Evolutionary conservation across 2,113 vertebrate genomes (phyloP).

Genomic region (Hippopotamus amphibius): DNA sequence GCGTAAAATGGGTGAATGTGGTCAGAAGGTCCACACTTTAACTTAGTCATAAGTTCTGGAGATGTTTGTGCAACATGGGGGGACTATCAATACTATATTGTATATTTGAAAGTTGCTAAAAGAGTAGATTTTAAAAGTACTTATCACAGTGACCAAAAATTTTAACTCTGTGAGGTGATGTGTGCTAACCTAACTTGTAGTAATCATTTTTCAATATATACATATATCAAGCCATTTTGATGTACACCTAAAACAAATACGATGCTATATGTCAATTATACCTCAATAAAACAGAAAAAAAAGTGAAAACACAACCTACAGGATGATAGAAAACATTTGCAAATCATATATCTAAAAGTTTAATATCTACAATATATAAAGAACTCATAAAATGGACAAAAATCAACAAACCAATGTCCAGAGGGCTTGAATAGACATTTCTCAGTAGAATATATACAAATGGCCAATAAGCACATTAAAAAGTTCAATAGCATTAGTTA

Average conservation of each 20-base stretch:
- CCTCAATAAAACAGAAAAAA: background rate
- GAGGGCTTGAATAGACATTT: background rate
- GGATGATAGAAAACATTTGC: background rate
- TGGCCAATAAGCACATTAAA: background rate
- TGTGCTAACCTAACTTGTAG: background rate
- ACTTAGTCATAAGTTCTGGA: background rate
- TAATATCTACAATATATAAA: background rate
- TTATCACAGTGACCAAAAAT: background rate
- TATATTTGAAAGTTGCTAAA: background rate
- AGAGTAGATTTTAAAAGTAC: background rate
- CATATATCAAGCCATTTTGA: background rate
- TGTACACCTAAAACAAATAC: background rate
- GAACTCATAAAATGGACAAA: background rate
- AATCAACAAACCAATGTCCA: background rate
- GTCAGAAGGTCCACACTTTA: background rate
- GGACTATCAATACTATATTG: background rate
- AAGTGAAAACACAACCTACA: background rate
- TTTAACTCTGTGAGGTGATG: background rate
- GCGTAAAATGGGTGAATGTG: background rate
- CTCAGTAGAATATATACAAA: background rate
- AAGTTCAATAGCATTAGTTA: background rate
- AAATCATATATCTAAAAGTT: background rate
- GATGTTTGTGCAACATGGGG: background rate
- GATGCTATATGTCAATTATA: background rate
- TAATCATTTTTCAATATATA: background rate